phyloP scores from a whole-genome alignment of 1,140 invertebrate genomes.

The Subanguina moxae region DNA sequence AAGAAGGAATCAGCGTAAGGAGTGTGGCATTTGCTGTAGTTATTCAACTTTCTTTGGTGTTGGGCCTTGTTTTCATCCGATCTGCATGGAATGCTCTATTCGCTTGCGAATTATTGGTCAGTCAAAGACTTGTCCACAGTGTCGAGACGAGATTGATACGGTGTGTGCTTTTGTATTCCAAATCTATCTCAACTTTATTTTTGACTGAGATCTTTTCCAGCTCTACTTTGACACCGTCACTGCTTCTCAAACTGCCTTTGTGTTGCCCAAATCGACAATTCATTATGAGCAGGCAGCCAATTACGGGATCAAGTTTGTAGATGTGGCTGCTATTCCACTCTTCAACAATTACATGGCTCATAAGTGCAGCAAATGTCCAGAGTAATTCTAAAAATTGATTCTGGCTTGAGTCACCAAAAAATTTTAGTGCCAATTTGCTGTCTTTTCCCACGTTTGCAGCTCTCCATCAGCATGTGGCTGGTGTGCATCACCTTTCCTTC shows the following conservation, averaged over 20 bases:
- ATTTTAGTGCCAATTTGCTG: not conserved
- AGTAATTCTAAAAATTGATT: conserved; percentile 14
- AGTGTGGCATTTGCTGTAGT: too few relatives aligned
- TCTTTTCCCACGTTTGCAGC: conserved; percentile 37
- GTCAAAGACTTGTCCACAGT: conserved; percentile 30
- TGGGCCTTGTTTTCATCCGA: too few relatives aligned
- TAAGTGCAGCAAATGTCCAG: conserved; percentile 38
- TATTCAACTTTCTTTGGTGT: too few relatives aligned
- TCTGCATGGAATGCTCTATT: conserved; percentile 41
- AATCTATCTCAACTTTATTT: too few relatives aligned
- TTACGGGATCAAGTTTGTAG: conserved; percentile 36
- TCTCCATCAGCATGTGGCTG: conserved; percentile 34
- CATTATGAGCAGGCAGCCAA: conserved; percentile 27
- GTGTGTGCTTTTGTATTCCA: too few relatives aligned
- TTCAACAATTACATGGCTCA: conserved; percentile 52
- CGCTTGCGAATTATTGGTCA: conserved; percentile 31
- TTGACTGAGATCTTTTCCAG: conserved; percentile 20
- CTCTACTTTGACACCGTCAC: conserved; percentile 23
- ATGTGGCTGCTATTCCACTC: conserved; percentile 26
- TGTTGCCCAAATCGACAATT: conserved; percentile 11
- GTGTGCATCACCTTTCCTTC: conserved; percentile 42
- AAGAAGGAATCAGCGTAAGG: too few relatives aligned
- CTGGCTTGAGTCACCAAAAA: not conserved
- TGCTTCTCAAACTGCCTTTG: not conserved
- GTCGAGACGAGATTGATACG: conserved; percentile 30